Conservation (phyloP, 2,113 vertebrate genomes). For the Callionymus lyra region DNA sequence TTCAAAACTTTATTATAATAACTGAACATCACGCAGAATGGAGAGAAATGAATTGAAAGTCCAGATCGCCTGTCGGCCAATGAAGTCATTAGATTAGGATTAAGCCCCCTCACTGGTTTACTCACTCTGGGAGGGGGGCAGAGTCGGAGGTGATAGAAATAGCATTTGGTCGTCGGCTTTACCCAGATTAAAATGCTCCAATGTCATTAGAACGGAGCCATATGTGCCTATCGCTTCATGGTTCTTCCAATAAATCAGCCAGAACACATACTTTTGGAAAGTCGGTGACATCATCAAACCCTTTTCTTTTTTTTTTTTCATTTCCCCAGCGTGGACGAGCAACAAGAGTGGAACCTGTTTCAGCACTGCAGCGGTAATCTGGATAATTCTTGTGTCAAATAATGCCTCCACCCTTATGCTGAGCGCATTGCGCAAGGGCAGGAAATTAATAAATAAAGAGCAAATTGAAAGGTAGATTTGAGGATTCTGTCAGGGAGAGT, state of each 20-base stretch:
- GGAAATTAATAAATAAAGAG: conserved; percentile 40
- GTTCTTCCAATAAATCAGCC: conserved; percentile 26
- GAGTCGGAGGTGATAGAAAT: conserved; percentile 54
- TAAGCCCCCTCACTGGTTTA: conserved; percentile 56
- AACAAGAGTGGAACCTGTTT: conserved; percentile 24
- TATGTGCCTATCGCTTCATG: conserved; percentile 41
- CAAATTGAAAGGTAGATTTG: background rate
- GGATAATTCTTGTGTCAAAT: conserved; percentile 11
- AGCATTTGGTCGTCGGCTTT: conserved; percentile 60
- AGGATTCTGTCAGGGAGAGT: conserved; percentile 3
- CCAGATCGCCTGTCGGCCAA: conserved; percentile 39
- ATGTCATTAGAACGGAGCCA: conserved; percentile 57
- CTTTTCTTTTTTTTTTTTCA: background rate
- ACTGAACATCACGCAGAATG: conserved; percentile 4
- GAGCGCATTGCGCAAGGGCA: conserved; percentile 44
- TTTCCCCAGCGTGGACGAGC: background rate
- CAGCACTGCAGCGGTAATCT: conserved; percentile 24
- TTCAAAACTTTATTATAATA: background rate
- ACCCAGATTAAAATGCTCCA: conserved; percentile 62
- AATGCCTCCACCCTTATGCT: conserved; percentile 26
- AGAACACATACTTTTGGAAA: background rate
- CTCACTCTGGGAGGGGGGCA: conserved; percentile 43
- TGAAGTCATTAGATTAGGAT: conserved; percentile 66
- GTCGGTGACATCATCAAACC: too few species aligned
- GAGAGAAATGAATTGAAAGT: conserved; percentile 12